Conservation (phyloP, 1,140 invertebrate species). For the Drosophila murphyi region DNA sequence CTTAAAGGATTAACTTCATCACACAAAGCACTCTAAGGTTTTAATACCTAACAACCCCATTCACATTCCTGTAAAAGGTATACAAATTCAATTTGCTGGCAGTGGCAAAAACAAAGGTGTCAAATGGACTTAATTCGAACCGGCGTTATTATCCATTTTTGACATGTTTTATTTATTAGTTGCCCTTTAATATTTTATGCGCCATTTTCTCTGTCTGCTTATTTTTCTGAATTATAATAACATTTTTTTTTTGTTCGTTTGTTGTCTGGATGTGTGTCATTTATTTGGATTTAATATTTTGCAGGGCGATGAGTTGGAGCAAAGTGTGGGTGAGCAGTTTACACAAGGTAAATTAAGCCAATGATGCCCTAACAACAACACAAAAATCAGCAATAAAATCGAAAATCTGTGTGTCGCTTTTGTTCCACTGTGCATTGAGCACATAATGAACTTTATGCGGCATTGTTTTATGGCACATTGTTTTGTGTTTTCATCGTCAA, state of each 20-base stretch:
- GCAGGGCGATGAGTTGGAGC: too few species aligned
- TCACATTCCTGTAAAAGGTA: neutral
- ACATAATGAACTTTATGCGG: slow-evolving; percentile 58
- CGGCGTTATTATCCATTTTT: slow-evolving; percentile 48
- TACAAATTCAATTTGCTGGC: slow-evolving; percentile 43
- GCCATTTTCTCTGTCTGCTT: slow-evolving; percentile 35
- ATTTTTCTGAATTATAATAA: slow-evolving; percentile 41
- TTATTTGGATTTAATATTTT: slow-evolving; percentile 39
- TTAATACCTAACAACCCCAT: too few species aligned
- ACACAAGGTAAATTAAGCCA: slow-evolving; percentile 37
- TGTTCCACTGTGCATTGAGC: slow-evolving; percentile 65
- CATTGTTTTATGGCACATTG: slow-evolving; percentile 52
- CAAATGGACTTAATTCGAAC: slow-evolving; percentile 72
- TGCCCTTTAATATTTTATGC: slow-evolving; percentile 69
- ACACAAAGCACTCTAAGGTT: too few species aligned
- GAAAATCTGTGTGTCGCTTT: slow-evolving; percentile 26
- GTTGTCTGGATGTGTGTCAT: slow-evolving; percentile 29
- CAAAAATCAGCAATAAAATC: slow-evolving; percentile 8
- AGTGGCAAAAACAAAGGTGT: slow-evolving; percentile 68
- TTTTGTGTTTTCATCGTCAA: slow-evolving; percentile 5
- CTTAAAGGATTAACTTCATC: too few species aligned
- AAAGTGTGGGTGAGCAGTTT: slow-evolving; percentile 5
- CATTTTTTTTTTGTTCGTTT: slow-evolving; percentile 53
- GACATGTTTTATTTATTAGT: slow-evolving; percentile 74
- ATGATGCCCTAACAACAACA: slow-evolving; percentile 7